Percentiles rank a stretch among this genome's conserved stretches.
These are phyloP conservation scores for Amia ocellicauda DNA, from an alignment of 2,113 vertebrate species.

Conservation along the genomic window DNA sequence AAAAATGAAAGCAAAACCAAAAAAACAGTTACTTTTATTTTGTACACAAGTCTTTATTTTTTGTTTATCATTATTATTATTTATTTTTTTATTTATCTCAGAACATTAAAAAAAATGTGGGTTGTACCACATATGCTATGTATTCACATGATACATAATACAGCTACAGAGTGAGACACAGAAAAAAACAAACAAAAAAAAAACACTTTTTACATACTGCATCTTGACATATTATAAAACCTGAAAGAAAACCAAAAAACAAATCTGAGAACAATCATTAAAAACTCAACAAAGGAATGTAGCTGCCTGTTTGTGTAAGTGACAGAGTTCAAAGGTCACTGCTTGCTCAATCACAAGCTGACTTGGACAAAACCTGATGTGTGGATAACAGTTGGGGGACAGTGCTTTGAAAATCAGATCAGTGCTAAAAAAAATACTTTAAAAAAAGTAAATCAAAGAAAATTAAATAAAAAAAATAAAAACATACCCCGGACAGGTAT, in stretches of 20 bases:
- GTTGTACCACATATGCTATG: constrained; percentile 75
- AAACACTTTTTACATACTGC: constrained; percentile 74
- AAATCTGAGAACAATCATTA: constrained; percentile 64
- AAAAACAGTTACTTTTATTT: constrained; percentile 23
- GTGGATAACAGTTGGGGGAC: constrained; percentile 36
- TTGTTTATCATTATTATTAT: too few relatives aligned
- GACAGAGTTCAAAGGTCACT: too few relatives aligned
- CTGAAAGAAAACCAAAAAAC: constrained; percentile 55
- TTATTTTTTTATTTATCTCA: constrained; percentile 63
- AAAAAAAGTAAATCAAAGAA: too few relatives aligned
- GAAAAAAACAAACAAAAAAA: constrained; percentile 70
- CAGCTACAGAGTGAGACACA: constrained; percentile 79
- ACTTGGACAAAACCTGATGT: constrained; percentile 39
- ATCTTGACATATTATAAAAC: constrained; percentile 60
- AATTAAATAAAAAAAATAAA: too few relatives aligned
- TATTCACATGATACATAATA: constrained; percentile 81
- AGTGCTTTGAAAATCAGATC: constrained; percentile 27
- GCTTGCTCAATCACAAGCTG: too few relatives aligned
- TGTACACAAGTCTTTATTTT: constrained; percentile 58
- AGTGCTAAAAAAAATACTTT: too few relatives aligned
- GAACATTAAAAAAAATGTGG: constrained; percentile 82
- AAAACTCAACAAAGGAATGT: constrained; percentile 70
- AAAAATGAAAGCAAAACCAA: too few relatives aligned
- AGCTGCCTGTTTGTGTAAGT: constrained; percentile 67
- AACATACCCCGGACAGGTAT: too few relatives aligned